Evolutionary conservation across 2,113 vertebrate species (phyloP), one percentile per base, ranked within the genome.

Genomic region (Rhodinocichla rosea): DNA sequence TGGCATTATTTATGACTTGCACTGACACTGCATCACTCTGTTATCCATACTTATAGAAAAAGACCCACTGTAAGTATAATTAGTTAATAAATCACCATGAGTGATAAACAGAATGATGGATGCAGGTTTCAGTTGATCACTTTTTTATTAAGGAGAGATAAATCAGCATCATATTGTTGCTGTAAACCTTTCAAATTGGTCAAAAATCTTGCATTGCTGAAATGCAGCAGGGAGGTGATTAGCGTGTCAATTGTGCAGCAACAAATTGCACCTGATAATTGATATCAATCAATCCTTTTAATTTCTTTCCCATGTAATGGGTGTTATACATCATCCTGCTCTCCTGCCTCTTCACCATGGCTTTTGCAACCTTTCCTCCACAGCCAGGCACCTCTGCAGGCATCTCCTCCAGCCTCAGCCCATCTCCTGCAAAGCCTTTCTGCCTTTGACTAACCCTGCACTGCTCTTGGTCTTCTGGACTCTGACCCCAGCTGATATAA

Each of bases 141-240:
- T 97, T 98, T 98, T 98, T 98, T 98, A 98, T 98, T 98, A 98
- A 98, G 97, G 97, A 92, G 98, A 98, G 97, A 98, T 98, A 98
- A 98, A 98, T 98, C 98, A 98, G 97, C 86, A 95, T 96, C 97
- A 96, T 97, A 97, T 98, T 98, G 98, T 98, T 98, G 98, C 98
- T 97, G 97, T 98, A 98, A 98, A 98, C 97, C 98, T 97, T 98
- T 98, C 97, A 98, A 96, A 97, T 97, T 94, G 98, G 97, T 96
- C 98, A 98, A 97, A 97, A 97, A 97, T 97, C 97, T 96, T 77
- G 50, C 96, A 82, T 64, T 57, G 87, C 93, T 56, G 90, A 94
- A 94, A 94, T 87, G 96, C 94, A 97, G 96, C 77, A 60, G 96
- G 91, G 94, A 95, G 96, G 97, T 97, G 98, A 98, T 98, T 98